Evolutionary conservation across 2,797 vertebrate species (phyloP).

Genomic region (Trichosurus vulpecula): DNA sequence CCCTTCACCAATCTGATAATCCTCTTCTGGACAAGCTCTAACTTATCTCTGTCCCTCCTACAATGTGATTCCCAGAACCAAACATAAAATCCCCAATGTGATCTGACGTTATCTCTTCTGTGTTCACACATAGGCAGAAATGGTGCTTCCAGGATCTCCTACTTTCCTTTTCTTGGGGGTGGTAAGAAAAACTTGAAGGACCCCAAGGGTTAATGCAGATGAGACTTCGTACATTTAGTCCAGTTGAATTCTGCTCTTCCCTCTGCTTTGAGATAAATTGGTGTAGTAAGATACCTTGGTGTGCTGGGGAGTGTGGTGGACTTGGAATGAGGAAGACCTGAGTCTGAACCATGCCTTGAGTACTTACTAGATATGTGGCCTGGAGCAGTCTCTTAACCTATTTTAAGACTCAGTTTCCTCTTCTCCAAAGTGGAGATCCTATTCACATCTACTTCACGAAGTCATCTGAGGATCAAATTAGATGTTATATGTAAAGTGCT

Average conservation of each 20-base stretch:
- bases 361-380: neutral
- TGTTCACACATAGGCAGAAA: neutral
- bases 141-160: neutral
- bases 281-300: neutral
- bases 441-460: neutral
- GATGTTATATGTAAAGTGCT: neutral
- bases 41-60: neutral
- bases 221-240: neutral
- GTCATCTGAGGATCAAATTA: neutral
- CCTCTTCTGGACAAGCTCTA: neutral
- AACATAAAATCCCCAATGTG: neutral
- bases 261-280: neutral
- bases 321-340: neutral
- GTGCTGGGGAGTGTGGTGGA: neutral
- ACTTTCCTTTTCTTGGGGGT: neutral
- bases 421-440: neutral
- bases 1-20: neutral
- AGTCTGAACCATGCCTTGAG: neutral
- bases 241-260: neutral
- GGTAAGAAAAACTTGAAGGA: neutral
- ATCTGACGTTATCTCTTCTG: neutral
- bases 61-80: neutral
- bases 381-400: neutral
- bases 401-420: neutral
- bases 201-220: neutral